phyloP scores from a whole-genome alignment of 2,113 vertebrate genomes.

The Puffinus mauretanicus region DNA sequence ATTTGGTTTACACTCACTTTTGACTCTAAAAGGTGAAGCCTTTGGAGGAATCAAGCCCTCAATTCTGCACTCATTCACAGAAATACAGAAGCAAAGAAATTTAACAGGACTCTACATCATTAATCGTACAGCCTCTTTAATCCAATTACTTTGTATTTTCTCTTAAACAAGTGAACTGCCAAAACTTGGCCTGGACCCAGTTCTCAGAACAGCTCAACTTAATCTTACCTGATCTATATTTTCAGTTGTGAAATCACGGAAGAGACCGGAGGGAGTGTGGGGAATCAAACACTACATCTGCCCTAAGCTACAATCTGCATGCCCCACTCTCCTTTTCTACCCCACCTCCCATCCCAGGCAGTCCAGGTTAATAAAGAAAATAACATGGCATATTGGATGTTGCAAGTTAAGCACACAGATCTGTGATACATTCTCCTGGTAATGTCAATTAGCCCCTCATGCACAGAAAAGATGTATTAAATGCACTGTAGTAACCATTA shows the following conservation, averaged over 20 bases:
- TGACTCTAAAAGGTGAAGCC: neutral
- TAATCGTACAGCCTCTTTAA: neutral
- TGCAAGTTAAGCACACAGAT: neutral
- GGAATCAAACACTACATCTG: neutral
- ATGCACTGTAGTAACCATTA: neutral
- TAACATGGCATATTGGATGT: neutral
- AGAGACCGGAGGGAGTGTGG: neutral
- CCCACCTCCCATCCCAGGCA: neutral
- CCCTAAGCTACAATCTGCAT: neutral
- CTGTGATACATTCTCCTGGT: neutral
- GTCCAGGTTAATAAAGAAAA: neutral
- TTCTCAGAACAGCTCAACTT: slow-evolving; percentile 8
- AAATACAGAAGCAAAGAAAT: neutral
- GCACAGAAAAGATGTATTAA: neutral
- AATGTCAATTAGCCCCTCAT: neutral
- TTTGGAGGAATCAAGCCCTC: neutral
- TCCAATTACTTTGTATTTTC: slow-evolving; percentile 40
- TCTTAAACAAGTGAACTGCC: slow-evolving; percentile 25
- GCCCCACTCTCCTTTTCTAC: neutral
- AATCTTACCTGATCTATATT: neutral
- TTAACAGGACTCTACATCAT: neutral
- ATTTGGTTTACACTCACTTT: neutral
- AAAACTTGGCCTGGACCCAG: slow-evolving; percentile 4
- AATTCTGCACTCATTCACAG: neutral
- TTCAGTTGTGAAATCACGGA: neutral